Conservation (phyloP, 2,113 vertebrate genomes). For the Pseudolaguvia tuberculata region DNA sequence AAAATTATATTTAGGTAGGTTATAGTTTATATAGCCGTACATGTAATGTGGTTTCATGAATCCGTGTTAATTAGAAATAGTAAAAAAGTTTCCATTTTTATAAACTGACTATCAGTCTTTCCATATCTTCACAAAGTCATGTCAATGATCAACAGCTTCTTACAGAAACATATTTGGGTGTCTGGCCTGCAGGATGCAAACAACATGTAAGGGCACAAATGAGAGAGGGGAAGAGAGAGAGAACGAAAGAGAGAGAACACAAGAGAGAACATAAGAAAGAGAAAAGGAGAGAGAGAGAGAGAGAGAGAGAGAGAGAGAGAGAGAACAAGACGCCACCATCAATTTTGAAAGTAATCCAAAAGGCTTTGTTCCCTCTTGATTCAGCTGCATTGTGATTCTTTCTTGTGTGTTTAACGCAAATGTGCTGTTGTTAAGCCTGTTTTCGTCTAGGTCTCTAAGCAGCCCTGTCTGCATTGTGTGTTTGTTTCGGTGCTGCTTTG, state of each 20-base stretch:
- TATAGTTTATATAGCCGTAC: background rate
- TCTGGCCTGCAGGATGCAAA: constrained; percentile 66
- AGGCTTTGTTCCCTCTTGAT: constrained; percentile 60
- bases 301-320: constrained; percentile 46
- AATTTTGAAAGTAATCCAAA: constrained; percentile 66
- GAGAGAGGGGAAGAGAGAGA: constrained; percentile 48
- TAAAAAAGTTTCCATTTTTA: constrained; percentile 49
- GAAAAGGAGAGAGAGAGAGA: constrained; percentile 50
- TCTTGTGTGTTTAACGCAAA: constrained; percentile 63
- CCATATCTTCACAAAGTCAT: constrained; percentile 63
- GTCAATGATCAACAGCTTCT: constrained; percentile 68
- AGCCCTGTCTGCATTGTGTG: constrained; percentile 59
- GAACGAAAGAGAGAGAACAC: constrained; percentile 48
- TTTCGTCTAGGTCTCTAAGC: constrained; percentile 62
- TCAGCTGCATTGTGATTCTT: constrained; percentile 59
- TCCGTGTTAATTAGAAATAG: constrained; percentile 9
- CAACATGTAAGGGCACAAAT: constrained; percentile 68
- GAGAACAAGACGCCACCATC: constrained; percentile 62
- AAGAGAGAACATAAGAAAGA: constrained; percentile 48
- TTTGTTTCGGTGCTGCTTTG: constrained; percentile 71
- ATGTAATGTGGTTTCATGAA: background rate
- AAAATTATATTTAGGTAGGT: no score
- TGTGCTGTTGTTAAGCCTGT: constrained; percentile 66
- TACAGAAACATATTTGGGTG: constrained; percentile 70
- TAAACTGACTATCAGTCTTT: constrained; percentile 50